Evolutionary conservation across 2,113 vertebrate genomes (phyloP), one percentile per base, ranked within the genome.

Genomic region (Salvelinus alpinus): DNA sequence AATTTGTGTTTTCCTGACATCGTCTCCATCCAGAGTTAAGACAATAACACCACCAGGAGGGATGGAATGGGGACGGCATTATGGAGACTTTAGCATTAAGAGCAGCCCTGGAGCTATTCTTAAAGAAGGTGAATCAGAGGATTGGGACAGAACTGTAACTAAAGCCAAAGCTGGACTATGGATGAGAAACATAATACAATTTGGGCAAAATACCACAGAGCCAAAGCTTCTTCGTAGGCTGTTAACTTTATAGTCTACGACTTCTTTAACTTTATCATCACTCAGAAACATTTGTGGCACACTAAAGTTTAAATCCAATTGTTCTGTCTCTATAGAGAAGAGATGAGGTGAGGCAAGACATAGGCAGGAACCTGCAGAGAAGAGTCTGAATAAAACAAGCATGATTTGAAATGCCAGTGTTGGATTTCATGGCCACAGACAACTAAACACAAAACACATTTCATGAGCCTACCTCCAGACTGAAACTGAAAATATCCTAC

Each of bases 101-200:
- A 92, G 90, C 86, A 90, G 88, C 89, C 91, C 90, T 75, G 84
- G 80, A 90, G 91, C 90, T 87, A 86, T 90, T 91, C 88, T 89
- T 90, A 87, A 87, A 90, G 87, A 88, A 91, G 88, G 90, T 93
- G 92, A 93, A 90, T 93, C 92, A 93, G 91, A 90, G 90, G 89
- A 92, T 90, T 91, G 89, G 87, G 86, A 91, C 86, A 90, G 76
- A 80, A 85, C 81, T 92, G 91, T 76, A 92, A 92, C 90, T 92
- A 91, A 90, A 91, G 87, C 87, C 81, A 87, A 74, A 78, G 85
- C 87, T 88, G 87, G 91, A 91, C 91, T 80, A 88, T 73, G 87
- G 90, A 91, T 83, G 84, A 87, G 85, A 85, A 80, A 84, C 83
- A 85, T 76, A 81, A 88, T 90, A 88, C 85, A 82, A 79, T 88